Evolutionary conservation across 2,113 vertebrate species (phyloP).

Genomic region (Asarcornis scutulata): DNA sequence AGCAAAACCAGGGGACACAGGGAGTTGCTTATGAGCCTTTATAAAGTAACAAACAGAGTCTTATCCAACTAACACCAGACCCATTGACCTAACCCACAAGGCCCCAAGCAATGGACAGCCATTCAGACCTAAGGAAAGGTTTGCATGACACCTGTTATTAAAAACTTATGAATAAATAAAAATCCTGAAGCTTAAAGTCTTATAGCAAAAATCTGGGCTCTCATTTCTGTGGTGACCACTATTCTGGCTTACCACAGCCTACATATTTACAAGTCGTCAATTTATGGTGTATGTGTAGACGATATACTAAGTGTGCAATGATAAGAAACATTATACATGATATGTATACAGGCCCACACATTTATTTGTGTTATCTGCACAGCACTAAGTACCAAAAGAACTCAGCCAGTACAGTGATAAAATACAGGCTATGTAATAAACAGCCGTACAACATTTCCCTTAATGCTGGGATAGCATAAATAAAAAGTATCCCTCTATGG

Average conservation of each 20-base stretch:
- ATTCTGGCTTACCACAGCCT: not conserved
- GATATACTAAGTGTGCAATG: not conserved
- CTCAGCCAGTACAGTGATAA: not conserved
- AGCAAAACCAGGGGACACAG: not conserved
- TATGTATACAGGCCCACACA: not conserved
- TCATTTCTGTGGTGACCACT: not conserved
- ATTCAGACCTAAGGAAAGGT: not conserved
- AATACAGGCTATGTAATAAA: not conserved
- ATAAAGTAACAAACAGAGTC: not conserved
- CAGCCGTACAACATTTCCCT: not conserved
- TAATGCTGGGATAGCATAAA: not conserved
- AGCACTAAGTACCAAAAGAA: not conserved
- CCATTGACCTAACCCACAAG: not conserved
- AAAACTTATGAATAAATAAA: not conserved
- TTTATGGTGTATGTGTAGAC: not conserved
- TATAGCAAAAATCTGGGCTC: not conserved
- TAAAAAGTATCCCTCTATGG: not conserved
- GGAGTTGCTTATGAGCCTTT: not conserved
- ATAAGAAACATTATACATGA: not conserved
- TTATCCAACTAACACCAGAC: not conserved
- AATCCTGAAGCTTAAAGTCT: not conserved
- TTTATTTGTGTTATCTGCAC: not conserved
- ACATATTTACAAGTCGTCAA: not conserved
- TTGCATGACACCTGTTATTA: not conserved
- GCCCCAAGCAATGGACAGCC: not conserved